Evolutionary conservation across 2,888 invertebrate genomes (phyloP), one percentile per base, ranked within the genome.

Genomic region (Alloplasta piceator): DNA sequence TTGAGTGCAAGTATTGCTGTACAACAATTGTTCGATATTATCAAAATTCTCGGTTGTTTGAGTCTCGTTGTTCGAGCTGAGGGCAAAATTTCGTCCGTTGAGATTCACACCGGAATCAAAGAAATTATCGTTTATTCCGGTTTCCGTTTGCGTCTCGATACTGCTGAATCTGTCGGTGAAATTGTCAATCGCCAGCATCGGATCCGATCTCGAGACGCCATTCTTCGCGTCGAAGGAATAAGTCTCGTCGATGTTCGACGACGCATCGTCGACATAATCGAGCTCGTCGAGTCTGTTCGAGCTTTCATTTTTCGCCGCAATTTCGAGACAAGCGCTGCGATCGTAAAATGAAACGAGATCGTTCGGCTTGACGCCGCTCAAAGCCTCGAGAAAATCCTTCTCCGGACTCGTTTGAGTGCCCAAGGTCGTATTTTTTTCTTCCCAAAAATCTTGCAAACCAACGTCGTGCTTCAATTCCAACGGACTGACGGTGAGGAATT

Each of bases 21-120:
- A 93, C 10, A 93, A 82, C 83, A 92, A 87, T 55, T 92, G 91
- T 83, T 93, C 93, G 72, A 93, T 90, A 50, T 91, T 88, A 14
- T 90, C 88, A 46, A 92, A 89, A 82, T 92, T 91, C 71, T 92
- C 91, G 0, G 94, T 94, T 0, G 95, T 95, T 89, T 95, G 95
- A 0, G 95, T 95, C 89, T 95, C 94, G 78, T 92, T 94, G 83
- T 94, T 93, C 75, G 94, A 94, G 77, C 94, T 93, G 38, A 92
- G 90, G 76, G 93, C 92, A 58, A 90, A 91, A 6, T 88, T 87
- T 63, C 87, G 83, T 0, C 86, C 86, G 0, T 10, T 66, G 7
- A 66, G 58, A 0, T 66, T 60, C 26, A 89, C 68, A 71, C 91
- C 90, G 0, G 90, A 82, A 67, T 92, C 91, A 60, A 92, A 91